phyloP scores from a whole-genome alignment of 2,888 invertebrate genomes.

The Lydus trimaculatus region DNA sequence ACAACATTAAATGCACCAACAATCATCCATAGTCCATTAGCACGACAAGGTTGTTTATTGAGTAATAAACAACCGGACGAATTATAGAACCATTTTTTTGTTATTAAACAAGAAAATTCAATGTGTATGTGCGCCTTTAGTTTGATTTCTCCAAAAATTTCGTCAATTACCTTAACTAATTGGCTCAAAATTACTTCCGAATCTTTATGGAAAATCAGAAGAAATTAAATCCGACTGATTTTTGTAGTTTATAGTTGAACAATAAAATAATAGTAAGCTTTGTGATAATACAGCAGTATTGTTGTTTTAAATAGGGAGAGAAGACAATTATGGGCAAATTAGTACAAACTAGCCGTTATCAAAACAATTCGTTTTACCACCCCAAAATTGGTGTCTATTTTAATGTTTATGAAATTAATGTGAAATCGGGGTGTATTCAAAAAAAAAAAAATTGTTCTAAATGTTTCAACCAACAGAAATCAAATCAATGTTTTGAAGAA shows the following conservation, averaged over 20 bases:
- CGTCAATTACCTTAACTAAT: not conserved
- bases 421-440: not conserved
- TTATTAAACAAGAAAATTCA: not conserved
- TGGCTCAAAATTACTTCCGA: not conserved
- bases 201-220: too few relatives aligned
- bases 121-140: not conserved
- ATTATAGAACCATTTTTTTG: slow-evolving; percentile 30
- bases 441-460: not conserved
- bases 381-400: not conserved
- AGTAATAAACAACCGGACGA: slow-evolving; percentile 51
- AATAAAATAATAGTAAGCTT: slow-evolving; percentile 21
- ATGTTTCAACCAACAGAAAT: too few relatives aligned
- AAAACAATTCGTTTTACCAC: not conserved
- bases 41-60: slow-evolving; percentile 54
- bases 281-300: slow-evolving; percentile 18
- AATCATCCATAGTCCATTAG: slow-evolving; percentile 54
- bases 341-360: slow-evolving; percentile 1
- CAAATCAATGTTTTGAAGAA: too few relatives aligned
- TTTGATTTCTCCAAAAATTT: not conserved
- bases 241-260: slow-evolving; percentile 18
- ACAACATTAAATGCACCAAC: slow-evolving; percentile 65
- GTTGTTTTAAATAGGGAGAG: not conserved
- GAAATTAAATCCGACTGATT: not conserved
- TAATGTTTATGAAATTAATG: not conserved
- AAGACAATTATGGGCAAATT: not conserved